These are phyloP conservation scores for Manis pentadactyla DNA, from an alignment of 2,797 vertebrate genomes.

Conservation along the genomic window DNA sequence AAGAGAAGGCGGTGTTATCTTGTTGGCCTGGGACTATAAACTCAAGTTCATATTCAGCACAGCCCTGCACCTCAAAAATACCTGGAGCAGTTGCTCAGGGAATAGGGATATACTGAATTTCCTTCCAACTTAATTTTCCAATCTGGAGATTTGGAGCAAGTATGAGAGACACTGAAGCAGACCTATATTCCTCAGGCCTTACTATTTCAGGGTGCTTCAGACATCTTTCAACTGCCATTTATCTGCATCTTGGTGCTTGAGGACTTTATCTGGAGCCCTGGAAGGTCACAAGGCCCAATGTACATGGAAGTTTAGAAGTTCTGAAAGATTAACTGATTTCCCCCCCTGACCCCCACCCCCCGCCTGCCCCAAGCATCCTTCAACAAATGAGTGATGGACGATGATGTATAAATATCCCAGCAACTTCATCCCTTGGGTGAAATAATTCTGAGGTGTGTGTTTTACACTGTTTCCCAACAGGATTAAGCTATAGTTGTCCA, in stretches of 20 bases:
- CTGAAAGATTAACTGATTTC: background rate
- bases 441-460: constrained; percentile 36
- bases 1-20: background rate
- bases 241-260: background rate
- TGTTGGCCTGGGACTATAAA: background rate
- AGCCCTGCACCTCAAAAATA: background rate
- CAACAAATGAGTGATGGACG: background rate
- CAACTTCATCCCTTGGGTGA: background rate
- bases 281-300: background rate
- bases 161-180: background rate
- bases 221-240: background rate
- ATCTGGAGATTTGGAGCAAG: background rate
- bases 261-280: background rate
- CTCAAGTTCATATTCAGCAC: background rate
- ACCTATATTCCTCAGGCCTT: background rate
- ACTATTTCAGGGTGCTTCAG: background rate
- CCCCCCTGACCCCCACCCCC: too few species aligned
- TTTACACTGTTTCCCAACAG: constrained; percentile 1
- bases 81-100: background rate
- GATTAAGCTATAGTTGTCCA: constrained; percentile 41
- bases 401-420: constrained; percentile 7
- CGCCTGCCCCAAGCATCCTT: background rate
- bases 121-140: constrained; percentile 2
- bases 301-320: background rate
- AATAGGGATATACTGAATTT: background rate